Evolutionary conservation across 2,797 vertebrate genomes (phyloP), one percentile per base, ranked within the genome.

Genomic region (Tarsius wallacei): DNA sequence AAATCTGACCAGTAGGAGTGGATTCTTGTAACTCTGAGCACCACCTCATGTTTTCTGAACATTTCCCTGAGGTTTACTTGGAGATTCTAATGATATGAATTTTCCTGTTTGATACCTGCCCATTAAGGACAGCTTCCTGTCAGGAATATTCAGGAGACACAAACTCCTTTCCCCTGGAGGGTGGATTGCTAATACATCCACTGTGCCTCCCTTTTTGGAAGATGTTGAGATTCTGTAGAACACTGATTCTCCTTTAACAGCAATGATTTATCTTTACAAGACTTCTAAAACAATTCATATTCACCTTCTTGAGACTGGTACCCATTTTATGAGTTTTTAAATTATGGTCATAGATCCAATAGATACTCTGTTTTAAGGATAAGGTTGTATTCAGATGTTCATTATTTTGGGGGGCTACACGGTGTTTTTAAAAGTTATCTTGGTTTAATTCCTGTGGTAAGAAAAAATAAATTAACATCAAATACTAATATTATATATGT

Each of bases 401-500:
- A 47, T 73, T 22, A 77, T 51, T 85, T 78, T 61, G 57, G 82
- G 71, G 5, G 14, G 71, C 42, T 85, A 14, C n/a, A 24, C 9
- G 42, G 31, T 64, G 0, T 24, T 33, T n/a, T 57, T 83, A 51
- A 90, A 86, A 8, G 1, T 82, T 42, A 47, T 77, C 3, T 21
- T 57, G 7, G 9, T 81, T 95, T 91, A 87, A 84, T 96, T 91
- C 49, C 26, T 94, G 5, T 84, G 31, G 6, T 53, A 88, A 55
- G 22, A 26, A 42, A 97, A 36, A 47, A 63, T 85, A 51, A 87
- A 47, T 55, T 80, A 36, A 53, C 17, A n/a, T 9, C 13, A 42
- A 80, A 42, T 85, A 47, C 49, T 49, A 31, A 74, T 49, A 42
- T 42, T 42, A 42, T 42, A 42, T 42, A 42, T 42, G 7, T 42